Evolutionary conservation across 2,113 vertebrate genomes (phyloP).

Genomic region (Alouatta palliata): DNA sequence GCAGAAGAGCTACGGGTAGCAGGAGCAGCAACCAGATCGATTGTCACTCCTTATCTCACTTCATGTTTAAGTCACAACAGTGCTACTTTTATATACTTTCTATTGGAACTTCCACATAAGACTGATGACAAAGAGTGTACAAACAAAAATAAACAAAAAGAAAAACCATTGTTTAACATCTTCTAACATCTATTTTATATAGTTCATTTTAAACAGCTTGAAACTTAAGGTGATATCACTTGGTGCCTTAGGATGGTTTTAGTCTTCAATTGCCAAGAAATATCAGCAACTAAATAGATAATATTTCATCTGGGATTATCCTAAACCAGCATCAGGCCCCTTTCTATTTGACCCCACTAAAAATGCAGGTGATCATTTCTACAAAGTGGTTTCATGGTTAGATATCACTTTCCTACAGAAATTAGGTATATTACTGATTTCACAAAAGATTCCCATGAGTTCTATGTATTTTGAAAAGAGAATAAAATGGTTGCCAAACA

Average conservation of each 20-base stretch:
- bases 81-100: not conserved
- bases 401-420: not conserved
- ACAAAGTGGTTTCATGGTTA: not conserved
- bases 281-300: not conserved
- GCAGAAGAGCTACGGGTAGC: too few relatives aligned
- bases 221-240: not conserved
- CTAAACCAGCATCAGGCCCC: not conserved
- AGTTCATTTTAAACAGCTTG: constrained; percentile 16
- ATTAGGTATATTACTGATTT: not conserved
- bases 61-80: not conserved
- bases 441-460: not conserved
- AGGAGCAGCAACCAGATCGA: not conserved
- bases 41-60: not conserved
- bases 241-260: not conserved
- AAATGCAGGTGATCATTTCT: not conserved
- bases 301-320: not conserved
- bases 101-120: not conserved
- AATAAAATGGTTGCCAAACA: constrained; percentile 7
- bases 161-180: not conserved
- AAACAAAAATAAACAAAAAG: not conserved
- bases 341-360: not conserved
- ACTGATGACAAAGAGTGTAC: not conserved
- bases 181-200: constrained; percentile 10
- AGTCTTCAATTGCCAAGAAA: not conserved
- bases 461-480: not conserved